These are phyloP conservation scores for Pimephales promelas DNA, from an alignment of 2,113 vertebrate genomes.

Conservation along the genomic window DNA sequence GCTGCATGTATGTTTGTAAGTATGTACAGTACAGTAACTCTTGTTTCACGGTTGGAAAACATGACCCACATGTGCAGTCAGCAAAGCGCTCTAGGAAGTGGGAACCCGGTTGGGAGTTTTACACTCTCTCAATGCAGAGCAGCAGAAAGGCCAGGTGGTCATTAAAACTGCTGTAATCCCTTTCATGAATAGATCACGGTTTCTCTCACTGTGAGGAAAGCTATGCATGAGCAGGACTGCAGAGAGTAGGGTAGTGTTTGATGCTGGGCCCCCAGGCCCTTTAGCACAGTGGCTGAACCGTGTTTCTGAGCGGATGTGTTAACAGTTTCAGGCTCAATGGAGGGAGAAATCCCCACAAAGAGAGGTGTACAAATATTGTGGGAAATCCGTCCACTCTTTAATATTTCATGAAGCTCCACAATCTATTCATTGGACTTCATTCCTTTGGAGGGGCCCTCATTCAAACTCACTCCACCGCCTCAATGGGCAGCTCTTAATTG, in stretches of 20 bases:
- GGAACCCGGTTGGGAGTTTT: slow-evolving; percentile 40
- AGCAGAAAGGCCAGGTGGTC: slow-evolving; percentile 78
- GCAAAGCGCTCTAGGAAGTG: slow-evolving; percentile 40
- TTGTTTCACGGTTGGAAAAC: slow-evolving; percentile 50
- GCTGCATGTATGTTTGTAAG: neutral
- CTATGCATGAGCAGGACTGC: slow-evolving; percentile 61
- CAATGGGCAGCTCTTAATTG: slow-evolving; percentile 94
- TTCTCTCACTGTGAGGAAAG: slow-evolving; percentile 58
- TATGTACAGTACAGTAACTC: slow-evolving; percentile 1
- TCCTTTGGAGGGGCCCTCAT: slow-evolving; percentile 84
- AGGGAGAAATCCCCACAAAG: slow-evolving; percentile 91
- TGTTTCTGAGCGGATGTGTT: slow-evolving; percentile 88
- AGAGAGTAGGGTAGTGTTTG: slow-evolving; percentile 68
- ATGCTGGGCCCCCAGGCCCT: slow-evolving; percentile 68
- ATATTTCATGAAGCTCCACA: slow-evolving; percentile 83
- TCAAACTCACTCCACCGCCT: slow-evolving; percentile 76
- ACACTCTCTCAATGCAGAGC: slow-evolving; percentile 64
- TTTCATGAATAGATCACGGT: slow-evolving; percentile 75
- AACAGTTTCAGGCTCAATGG: slow-evolving; percentile 90
- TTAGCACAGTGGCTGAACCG: slow-evolving; percentile 71
- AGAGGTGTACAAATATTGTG: slow-evolving; percentile 94
- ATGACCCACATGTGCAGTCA: slow-evolving; percentile 49
- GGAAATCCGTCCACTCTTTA: slow-evolving; percentile 87
- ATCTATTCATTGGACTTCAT: slow-evolving; percentile 88
- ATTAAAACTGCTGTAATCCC: slow-evolving; percentile 79